These are phyloP conservation scores for Calycopis cecrops DNA, from an alignment of 1,140 invertebrate genomes.

Conservation along the genomic window DNA sequence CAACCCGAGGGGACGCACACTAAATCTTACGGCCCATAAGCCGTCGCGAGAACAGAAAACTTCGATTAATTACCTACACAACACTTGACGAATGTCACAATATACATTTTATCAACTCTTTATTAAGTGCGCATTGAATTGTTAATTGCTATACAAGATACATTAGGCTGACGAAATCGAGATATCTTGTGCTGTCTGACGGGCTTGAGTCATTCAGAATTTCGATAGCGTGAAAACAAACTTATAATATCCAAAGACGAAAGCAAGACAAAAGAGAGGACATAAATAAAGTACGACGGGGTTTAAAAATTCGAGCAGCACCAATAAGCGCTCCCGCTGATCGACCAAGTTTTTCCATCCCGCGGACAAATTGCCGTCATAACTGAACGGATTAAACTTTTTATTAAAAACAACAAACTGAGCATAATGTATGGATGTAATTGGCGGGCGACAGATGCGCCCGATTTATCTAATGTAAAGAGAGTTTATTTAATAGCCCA, in stretches of 20 bases:
- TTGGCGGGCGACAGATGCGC: conserved; percentile 67
- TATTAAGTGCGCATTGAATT: conserved; percentile 67
- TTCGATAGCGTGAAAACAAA: conserved; percentile 26
- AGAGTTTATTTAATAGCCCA: conserved; percentile 71
- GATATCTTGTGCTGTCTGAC: conserved; percentile 50
- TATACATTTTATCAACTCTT: conserved; percentile 69
- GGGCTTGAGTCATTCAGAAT: conserved; percentile 40
- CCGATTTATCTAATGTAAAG: conserved; percentile 73
- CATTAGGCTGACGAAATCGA: conserved; percentile 58
- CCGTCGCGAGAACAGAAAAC: conserved; percentile 46
- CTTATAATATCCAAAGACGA: conserved; percentile 31
- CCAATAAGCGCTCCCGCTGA: conserved; percentile 54
- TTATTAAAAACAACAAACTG: conserved; percentile 75
- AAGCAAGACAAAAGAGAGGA: conserved; percentile 63
- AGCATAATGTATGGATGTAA: conserved; percentile 70
- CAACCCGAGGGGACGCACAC: conserved; percentile 41
- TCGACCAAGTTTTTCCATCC: conserved; percentile 71
- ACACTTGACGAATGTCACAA: conserved; percentile 54
- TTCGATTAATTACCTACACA: conserved; percentile 54
- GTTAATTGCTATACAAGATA: conserved; percentile 57
- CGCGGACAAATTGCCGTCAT: conserved; percentile 70
- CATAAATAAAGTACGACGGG: conserved; percentile 58
- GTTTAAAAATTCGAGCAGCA: conserved; percentile 49
- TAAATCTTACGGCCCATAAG: conserved; percentile 61
- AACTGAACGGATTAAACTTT: conserved; percentile 73